Evolutionary conservation across 2,797 vertebrate genomes (phyloP), one percentile per base, ranked within the genome.

Genomic region (Anguilla pacifica): DNA sequence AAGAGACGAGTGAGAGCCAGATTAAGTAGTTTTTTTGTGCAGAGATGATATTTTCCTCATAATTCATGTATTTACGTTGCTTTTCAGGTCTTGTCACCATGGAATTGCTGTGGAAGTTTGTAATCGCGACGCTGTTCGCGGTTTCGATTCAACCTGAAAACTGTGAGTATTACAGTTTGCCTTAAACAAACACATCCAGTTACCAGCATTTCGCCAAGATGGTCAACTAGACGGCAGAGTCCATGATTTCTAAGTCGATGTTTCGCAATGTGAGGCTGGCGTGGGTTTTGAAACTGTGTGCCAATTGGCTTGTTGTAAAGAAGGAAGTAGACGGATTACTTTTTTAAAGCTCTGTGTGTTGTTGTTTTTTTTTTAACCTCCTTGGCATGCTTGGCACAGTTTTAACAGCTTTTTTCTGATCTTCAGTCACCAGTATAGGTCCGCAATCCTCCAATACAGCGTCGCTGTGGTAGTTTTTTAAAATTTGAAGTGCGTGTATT

Each of bases 61-160:
- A 89, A 85, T 84, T 35, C 17, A 6, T 91, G 89, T 91, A 19
- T 13, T n/a, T 91, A 91, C 88, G 59, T 86, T 17, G 83, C 91
- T 17, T 25, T 88, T 89, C 92, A 97, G 96, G 92, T 93, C 90
- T 89, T 90, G 81, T 90, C 92, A 91, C 89, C 92, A 97, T 96
- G 96, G 91, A 88, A 86, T 92, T 90, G 46, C 88, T 87, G 39
- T 92, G 92, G 94, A 81, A 90, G 88, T 91, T 88, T 74, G 85
- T 92, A 88, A 88, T 93, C 88, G 88, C 90, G 84, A 51, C 91
- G 85, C 90, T 95, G 89, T 89, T 93, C 91, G 86, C 74, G 5
- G 90, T 91, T 85, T 86, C 90, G 86, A 91, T 90, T 31, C 87
- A 85, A 72, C 90, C 86, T 25, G 89, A 85, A 91, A 91, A 86